A percentile compares a stretch with the other conserved stretches of the same genome.
phyloP scores from a whole-genome alignment of 2,888 invertebrate genomes.

The Agrotis ipsilon region DNA sequence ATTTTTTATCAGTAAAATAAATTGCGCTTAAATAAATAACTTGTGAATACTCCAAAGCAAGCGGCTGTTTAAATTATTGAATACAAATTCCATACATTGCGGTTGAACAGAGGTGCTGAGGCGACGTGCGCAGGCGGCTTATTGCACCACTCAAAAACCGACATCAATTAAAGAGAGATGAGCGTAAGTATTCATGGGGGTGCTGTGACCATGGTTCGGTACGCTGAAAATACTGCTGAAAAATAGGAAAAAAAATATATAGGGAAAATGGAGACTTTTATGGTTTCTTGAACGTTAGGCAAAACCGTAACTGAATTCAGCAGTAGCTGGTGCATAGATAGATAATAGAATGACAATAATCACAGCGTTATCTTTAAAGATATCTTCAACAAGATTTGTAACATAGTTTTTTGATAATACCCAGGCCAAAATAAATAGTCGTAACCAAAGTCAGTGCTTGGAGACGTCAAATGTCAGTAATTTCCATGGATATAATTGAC shows the following conservation, averaged over 20 bases:
- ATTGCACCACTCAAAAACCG: constrained; percentile 85
- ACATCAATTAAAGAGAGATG: constrained; percentile 87
- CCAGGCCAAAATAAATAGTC: no score
- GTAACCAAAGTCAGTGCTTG: no score
- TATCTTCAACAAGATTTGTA: no score
- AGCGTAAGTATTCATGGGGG: constrained; percentile 70
- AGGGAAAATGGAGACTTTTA: background rate
- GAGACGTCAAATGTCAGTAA: no score
- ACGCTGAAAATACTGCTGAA: background rate
- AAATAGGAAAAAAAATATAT: background rate
- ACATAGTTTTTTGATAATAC: background rate
- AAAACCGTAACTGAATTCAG: background rate
- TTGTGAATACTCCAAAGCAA: constrained; percentile 72
- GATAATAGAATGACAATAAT: background rate
- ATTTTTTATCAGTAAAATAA: constrained; percentile 75
- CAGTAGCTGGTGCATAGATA: background rate
- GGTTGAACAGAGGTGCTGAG: constrained; percentile 79
- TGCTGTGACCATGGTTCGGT: constrained; percentile 51
- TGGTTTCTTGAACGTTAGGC: no score
- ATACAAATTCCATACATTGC: constrained; percentile 88
- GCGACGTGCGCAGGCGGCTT: constrained; percentile 81
- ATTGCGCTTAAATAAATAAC: constrained; percentile 76
- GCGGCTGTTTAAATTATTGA: constrained; percentile 84
- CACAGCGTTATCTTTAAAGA: no score
- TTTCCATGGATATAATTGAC: no score